Base-by-base conservation (phyloP, 2,113 vertebrate species). In the Perca schrenkii region DNA sequence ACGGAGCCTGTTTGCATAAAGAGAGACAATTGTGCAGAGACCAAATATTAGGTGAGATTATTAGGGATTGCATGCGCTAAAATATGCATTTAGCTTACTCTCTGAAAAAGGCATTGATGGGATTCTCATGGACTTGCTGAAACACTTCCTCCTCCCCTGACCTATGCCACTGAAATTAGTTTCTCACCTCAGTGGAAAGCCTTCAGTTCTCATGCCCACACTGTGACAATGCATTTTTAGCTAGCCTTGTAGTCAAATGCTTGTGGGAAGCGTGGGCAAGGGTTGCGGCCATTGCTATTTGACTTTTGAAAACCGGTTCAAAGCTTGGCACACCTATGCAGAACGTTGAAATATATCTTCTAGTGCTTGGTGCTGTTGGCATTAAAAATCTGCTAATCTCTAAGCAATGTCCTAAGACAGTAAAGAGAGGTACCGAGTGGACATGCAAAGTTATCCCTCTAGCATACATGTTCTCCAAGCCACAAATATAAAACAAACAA, bases 51-150 rank as follows among this genome's bases (percentile, higher is more conserved):
- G 40, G 66, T 67, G 76, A 46, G 74, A 28, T 28, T 28, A 28
- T 28, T 28, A 28, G 28, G 78, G 86, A 87, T 52, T 74, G 62
- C 85, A 85, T 87, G 89, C 74, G 74, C 74, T 77, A 65, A 70
- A 76, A 67, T 40, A 77, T 84, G 88, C 82, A 84, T 78, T 64
- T 34, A 49, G 77, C 75, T 87, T 79, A 75, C 80, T 79, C 74
- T 87, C 77, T 64, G 15, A 47, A 74, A 90, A 93, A 92, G 83
- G 88, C 84, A 90, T 77, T 86, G 36, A 71, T 82, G 69, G 84
- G 80, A 83, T 90, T 68, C 62, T 91, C 72, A 85, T 87, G 89
- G 86, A 88, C 74, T 85, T 83, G 67, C 79, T 47, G 65, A 84
- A 22, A 69, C 65, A 36, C 67, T 34, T 49, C 34, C 62, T 61